Evolutionary conservation across 2,888 invertebrate species (phyloP).

Genomic region (Eilema sororculum): DNA sequence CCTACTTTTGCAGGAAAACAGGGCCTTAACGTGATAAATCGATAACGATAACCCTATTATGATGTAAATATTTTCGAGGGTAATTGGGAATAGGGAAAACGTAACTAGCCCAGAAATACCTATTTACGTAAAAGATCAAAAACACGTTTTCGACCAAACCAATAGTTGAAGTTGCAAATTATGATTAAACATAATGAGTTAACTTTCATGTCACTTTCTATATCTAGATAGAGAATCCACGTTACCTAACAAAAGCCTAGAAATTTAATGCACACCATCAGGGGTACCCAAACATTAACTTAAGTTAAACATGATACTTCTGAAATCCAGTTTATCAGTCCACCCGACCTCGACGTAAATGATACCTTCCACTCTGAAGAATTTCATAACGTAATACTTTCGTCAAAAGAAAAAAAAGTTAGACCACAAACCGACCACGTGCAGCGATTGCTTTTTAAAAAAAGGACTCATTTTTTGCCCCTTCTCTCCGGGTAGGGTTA

Average conservation of each 20-base stretch:
- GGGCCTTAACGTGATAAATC: too few species aligned
- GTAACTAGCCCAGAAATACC: too few species aligned
- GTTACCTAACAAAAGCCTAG: neutral
- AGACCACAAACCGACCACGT: constrained; percentile 85
- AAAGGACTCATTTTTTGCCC: constrained; percentile 76
- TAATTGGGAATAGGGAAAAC: too few species aligned
- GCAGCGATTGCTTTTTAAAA: constrained; percentile 74
- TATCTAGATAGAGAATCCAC: neutral
- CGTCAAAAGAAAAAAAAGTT: constrained; percentile 72
- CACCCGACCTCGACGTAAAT: constrained; percentile 60
- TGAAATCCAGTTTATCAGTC: constrained; percentile 44
- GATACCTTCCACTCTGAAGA: constrained; percentile 69
- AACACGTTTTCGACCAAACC: neutral
- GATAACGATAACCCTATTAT: too few species aligned
- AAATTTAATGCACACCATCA: constrained; percentile 9
- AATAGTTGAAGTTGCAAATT: neutral
- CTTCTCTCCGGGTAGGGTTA: constrained; percentile 81
- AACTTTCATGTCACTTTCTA: neutral
- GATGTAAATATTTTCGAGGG: too few species aligned
- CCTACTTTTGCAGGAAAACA: too few species aligned
- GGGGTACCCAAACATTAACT: constrained; percentile 10
- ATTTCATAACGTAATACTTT: constrained; percentile 83
- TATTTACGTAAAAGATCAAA: neutral
- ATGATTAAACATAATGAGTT: neutral
- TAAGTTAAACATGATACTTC: constrained; percentile 23